Percentiles rank a stretch among this genome's conserved stretches.
These are phyloP conservation scores for Scomber japonicus DNA, from an alignment of 2,113 vertebrate species.

Conservation along the genomic window DNA sequence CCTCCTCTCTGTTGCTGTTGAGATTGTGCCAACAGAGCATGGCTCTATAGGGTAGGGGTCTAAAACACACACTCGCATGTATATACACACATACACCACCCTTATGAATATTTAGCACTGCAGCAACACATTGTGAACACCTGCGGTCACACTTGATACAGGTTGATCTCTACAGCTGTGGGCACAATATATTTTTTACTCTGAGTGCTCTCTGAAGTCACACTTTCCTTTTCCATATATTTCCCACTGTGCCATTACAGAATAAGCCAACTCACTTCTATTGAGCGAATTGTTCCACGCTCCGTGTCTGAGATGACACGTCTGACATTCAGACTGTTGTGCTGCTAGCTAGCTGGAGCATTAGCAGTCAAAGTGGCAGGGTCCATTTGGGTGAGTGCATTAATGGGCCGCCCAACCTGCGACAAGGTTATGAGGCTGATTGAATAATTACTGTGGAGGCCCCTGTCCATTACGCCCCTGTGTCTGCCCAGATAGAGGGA, in stretches of 20 bases:
- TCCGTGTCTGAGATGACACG: conserved; percentile 53
- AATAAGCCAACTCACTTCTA: conserved; percentile 39
- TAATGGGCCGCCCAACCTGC: conserved; percentile 80
- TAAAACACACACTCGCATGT: conserved; percentile 41
- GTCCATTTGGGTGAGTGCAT: conserved; percentile 82
- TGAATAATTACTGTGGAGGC: conserved; percentile 85
- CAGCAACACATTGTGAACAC: conserved; percentile 70
- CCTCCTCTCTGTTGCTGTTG: conserved; percentile 68
- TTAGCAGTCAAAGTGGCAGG: conserved; percentile 74
- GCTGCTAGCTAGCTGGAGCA: conserved; percentile 66
- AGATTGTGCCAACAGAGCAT: conserved; percentile 68
- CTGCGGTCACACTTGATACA: conserved; percentile 69
- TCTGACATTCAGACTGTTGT: conserved; percentile 76
- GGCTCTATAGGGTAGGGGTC: conserved; percentile 69
- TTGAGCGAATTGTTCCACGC: conserved; percentile 48
- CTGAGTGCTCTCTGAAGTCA: conserved; percentile 43
- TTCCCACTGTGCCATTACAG: conserved; percentile 51
- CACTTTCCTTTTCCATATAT: conserved; percentile 53
- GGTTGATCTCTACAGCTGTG: conserved; percentile 64
- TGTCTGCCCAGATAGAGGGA: conserved; percentile 74
- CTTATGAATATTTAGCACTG: conserved; percentile 75
- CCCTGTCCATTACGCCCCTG: conserved; percentile 81
- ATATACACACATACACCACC: conserved; percentile 31
- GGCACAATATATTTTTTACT: conserved; percentile 33
- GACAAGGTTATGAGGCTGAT: conserved; percentile 86